Conservation (phyloP, 2,888 invertebrate genomes). For the Amphimallon solstitiale region DNA sequence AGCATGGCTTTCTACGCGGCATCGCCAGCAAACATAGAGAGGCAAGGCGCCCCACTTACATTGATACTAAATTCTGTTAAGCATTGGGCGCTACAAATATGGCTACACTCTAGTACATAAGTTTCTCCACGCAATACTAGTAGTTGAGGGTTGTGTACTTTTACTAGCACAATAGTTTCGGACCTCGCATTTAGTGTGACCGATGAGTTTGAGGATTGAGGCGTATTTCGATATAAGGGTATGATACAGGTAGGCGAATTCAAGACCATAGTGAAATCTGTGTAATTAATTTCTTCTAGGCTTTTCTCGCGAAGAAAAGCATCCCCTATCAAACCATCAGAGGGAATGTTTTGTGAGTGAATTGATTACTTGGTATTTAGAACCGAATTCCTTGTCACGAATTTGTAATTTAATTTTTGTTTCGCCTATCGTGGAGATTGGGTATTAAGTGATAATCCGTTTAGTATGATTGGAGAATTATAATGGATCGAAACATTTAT, state of each 20-base stretch:
- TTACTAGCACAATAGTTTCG: too few species aligned
- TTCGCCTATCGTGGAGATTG: background rate
- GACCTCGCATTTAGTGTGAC: background rate
- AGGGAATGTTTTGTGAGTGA: conserved; percentile 31
- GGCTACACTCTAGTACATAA: too few species aligned
- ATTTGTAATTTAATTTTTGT: background rate
- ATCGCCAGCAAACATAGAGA: too few species aligned
- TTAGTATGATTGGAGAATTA: conserved; percentile 1
- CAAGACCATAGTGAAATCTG: background rate
- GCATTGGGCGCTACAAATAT: too few species aligned
- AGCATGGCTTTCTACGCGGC: too few species aligned
- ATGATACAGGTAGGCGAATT: background rate
- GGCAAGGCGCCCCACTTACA: too few species aligned
- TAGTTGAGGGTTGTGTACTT: too few species aligned
- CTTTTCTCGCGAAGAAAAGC: conserved; percentile 41
- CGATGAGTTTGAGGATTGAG: background rate
- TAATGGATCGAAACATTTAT: background rate
- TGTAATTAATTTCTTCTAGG: conserved; percentile 40
- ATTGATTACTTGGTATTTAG: background rate
- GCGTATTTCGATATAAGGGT: conserved; percentile 5
- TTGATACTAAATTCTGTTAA: too few species aligned
- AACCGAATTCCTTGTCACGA: background rate
- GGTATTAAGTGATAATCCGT: background rate
- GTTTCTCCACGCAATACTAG: too few species aligned
- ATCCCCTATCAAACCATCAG: conserved; percentile 46